Evolutionary conservation across 2,888 invertebrate species (phyloP).

Genomic region (Periphyllus acericola): DNA sequence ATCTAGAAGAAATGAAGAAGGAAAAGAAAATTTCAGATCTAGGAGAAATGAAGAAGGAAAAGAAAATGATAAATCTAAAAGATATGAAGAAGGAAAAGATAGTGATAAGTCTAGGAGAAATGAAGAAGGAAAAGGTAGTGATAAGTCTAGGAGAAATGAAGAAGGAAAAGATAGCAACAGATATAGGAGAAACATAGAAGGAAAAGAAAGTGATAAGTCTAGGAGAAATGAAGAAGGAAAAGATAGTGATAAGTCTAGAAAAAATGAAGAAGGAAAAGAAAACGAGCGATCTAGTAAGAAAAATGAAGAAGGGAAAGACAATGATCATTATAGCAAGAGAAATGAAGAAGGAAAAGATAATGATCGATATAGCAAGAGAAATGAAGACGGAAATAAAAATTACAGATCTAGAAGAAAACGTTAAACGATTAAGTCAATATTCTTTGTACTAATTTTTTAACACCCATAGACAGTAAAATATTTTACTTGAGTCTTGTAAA

Average conservation of each 20-base stretch:
- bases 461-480: background rate
- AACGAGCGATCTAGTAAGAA: constrained; percentile 63
- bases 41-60: background rate
- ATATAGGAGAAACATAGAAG: constrained; percentile 64
- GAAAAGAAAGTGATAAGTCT: constrained; percentile 63
- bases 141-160: constrained; percentile 63
- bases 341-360: constrained; percentile 51
- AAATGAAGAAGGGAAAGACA: constrained; percentile 63
- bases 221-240: constrained; percentile 60
- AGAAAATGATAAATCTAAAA: background rate
- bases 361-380: constrained; percentile 12
- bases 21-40: background rate
- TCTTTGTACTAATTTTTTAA: background rate
- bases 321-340: constrained; percentile 62
- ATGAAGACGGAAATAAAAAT: background rate
- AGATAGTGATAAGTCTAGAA: constrained; percentile 2
- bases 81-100: background rate
- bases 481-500: background rate
- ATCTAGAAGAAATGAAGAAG: background rate
- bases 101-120: constrained; percentile 1
- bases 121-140: constrained; percentile 15
- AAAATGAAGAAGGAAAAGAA: constrained; percentile 13
- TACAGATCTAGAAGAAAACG: background rate
- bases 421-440: background rate
- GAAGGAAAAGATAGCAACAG: constrained; percentile 62